Percentiles rank a stretch among this genome's conserved stretches.
phyloP scores from a whole-genome alignment of 2,113 vertebrate genomes.

The Sebastes fasciatus region DNA sequence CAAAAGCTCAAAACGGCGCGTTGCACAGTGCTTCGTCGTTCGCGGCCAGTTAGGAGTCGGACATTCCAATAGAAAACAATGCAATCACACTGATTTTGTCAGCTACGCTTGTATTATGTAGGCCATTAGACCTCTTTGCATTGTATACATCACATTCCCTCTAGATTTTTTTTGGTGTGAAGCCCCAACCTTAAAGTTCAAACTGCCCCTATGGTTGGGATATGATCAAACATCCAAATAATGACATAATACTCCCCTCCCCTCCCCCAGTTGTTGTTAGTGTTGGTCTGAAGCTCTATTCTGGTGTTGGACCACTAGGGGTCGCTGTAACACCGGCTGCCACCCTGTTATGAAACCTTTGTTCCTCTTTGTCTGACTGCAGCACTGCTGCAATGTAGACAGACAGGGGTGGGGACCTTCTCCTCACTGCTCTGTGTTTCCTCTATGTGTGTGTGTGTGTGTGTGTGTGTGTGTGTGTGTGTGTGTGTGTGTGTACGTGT shows the following conservation, averaged over 20 bases:
- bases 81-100: too few relatives aligned
- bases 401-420: constrained; percentile 69
- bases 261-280: neutral
- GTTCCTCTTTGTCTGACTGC: constrained; percentile 70
- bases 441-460: constrained; percentile 11
- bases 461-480: constrained; percentile 3
- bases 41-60: too few relatives aligned
- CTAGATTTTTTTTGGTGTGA: too few relatives aligned
- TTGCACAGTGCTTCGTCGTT: too few relatives aligned
- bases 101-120: too few relatives aligned
- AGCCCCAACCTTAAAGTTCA: too few relatives aligned
- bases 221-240: neutral
- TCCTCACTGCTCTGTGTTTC: constrained; percentile 27
- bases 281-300: neutral
- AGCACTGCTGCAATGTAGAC: constrained; percentile 71
- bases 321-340: constrained; percentile 27
- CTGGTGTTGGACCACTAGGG: constrained; percentile 41
- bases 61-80: too few relatives aligned
- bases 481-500: constrained; percentile 2
- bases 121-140: too few relatives aligned
- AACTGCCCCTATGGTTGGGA: too few relatives aligned
- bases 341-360: constrained; percentile 64
- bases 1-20: too few relatives aligned
- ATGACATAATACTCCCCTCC: neutral
- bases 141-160: too few relatives aligned